Evolutionary conservation across 2,888 invertebrate genomes (phyloP).

Genomic region (Lycophotia porphyrea): DNA sequence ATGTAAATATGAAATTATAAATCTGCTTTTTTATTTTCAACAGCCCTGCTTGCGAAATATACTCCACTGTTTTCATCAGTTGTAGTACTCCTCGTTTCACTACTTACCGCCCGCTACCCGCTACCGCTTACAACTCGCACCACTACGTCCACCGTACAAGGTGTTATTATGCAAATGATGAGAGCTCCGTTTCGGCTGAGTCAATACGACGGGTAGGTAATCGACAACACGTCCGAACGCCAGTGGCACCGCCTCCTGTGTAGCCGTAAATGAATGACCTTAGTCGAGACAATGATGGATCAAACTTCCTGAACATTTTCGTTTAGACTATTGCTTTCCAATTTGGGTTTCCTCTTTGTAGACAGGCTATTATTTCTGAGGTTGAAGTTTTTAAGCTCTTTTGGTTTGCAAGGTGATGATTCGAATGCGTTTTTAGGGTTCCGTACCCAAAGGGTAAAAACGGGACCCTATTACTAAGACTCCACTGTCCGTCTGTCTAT

Average conservation of each 20-base stretch:
- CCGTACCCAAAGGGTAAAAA: too few species aligned
- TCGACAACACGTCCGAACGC: constrained; percentile 85
- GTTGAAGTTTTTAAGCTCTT: not conserved
- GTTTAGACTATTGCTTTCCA: constrained; percentile 11
- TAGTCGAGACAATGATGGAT: constrained; percentile 65
- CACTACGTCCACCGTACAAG: constrained; percentile 75
- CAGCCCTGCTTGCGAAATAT: not conserved
- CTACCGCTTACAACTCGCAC: constrained; percentile 64
- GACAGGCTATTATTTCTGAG: not conserved
- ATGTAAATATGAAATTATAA: too few species aligned
- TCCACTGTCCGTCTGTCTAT: too few species aligned
- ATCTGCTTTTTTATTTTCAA: not conserved
- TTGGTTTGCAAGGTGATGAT: not conserved
- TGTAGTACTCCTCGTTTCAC: not conserved
- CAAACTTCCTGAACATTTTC: constrained; percentile 17
- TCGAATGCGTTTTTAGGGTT: too few species aligned
- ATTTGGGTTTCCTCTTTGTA: not conserved
- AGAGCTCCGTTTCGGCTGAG: constrained; percentile 88
- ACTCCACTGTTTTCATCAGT: not conserved
- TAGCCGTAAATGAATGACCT: constrained; percentile 75
- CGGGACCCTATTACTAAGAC: too few species aligned
- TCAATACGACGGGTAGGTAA: constrained; percentile 87
- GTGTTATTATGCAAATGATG: constrained; percentile 90
- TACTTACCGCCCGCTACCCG: constrained; percentile 15
- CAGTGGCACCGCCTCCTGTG: constrained; percentile 72